A percentile compares a stretch with the other conserved stretches of the same genome.
phyloP scores from a whole-genome alignment of 2,113 vertebrate species.

The Actinemys pallida region DNA sequence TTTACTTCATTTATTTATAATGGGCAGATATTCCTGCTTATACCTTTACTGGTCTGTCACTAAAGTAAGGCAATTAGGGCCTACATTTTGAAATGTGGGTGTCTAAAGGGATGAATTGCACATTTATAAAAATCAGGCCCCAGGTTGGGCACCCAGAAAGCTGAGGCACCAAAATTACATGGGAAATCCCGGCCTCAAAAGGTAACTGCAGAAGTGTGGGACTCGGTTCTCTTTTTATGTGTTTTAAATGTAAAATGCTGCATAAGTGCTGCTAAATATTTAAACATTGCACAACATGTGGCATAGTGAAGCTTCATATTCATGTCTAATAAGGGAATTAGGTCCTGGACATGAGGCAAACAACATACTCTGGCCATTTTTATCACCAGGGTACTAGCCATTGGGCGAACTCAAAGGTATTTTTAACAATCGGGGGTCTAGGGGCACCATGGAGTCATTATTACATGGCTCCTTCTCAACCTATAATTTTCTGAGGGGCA shows the following conservation, averaged over 20 bases:
- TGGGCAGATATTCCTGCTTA: neutral
- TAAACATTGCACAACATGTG: neutral
- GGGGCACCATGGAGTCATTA: neutral
- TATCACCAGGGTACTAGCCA: neutral
- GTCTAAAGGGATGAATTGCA: neutral
- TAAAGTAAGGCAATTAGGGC: constrained; percentile 50
- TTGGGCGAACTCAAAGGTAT: neutral
- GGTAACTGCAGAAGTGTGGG: neutral
- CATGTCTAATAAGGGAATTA: neutral
- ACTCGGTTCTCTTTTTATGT: neutral
- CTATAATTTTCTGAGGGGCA: neutral
- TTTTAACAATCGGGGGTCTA: neutral
- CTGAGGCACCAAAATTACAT: neutral
- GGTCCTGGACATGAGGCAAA: neutral
- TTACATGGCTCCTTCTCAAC: neutral
- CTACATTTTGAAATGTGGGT: constrained; percentile 6
- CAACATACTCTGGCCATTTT: neutral
- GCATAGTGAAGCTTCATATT: neutral
- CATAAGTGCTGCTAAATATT: neutral
- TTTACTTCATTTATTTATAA: constrained; percentile 24
- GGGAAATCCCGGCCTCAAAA: neutral
- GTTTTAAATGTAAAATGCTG: neutral
- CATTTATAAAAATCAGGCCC: neutral
- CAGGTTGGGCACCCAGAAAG: neutral
- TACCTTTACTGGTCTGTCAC: constrained; percentile 23